These are phyloP conservation scores for Pluvianellus socialis DNA, from an alignment of 2,113 vertebrate genomes.

Conservation along the genomic window DNA sequence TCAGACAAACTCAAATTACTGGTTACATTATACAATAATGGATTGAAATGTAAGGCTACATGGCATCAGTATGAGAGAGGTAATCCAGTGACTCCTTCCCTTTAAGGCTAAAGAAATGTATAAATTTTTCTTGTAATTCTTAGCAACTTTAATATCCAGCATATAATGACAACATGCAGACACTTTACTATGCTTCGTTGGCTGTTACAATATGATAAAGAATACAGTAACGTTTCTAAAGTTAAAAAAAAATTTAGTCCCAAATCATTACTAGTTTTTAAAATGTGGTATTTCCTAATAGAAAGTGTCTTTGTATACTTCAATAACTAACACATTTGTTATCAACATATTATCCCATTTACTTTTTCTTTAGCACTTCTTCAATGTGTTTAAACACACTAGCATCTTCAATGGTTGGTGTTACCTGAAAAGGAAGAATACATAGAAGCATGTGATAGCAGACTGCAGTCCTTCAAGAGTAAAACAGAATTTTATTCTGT, in stretches of 20 bases:
- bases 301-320: neutral
- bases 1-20: neutral
- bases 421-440: slow-evolving; percentile 78
- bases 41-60: neutral
- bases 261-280: neutral
- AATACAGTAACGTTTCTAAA: neutral
- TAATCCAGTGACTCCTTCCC: neutral
- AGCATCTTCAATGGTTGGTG: slow-evolving; percentile 92
- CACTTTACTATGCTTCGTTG: neutral
- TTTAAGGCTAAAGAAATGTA: neutral
- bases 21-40: neutral
- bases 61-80: neutral
- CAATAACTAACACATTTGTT: neutral
- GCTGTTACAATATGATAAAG: neutral
- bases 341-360: neutral
- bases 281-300: neutral
- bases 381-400: slow-evolving; percentile 86
- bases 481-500: neutral
- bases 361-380: slow-evolving; percentile 71
- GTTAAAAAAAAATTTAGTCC: neutral
- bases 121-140: neutral
- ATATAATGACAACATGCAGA: neutral
- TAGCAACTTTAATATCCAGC: neutral
- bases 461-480: neutral
- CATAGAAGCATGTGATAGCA: neutral